phyloP scores from a whole-genome alignment of 2,797 vertebrate genomes.

The Pseudomugil gertrudae region DNA sequence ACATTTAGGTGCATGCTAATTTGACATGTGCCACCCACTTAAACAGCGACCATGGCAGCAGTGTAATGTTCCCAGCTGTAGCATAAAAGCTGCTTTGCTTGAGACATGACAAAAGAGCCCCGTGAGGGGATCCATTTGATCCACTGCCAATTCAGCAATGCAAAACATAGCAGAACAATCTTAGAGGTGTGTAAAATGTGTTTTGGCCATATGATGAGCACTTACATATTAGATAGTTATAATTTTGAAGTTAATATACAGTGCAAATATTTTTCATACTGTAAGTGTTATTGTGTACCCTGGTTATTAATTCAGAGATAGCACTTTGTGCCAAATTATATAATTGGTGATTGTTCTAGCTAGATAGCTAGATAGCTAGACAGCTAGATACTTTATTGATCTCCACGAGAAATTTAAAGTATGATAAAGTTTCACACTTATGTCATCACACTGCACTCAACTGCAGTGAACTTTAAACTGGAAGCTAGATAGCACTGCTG shows the following conservation, averaged over 20 bases:
- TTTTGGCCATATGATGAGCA: not conserved
- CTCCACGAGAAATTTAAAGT: too few relatives aligned
- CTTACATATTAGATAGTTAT: not conserved
- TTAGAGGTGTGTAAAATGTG: not conserved
- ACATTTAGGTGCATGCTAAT: slow-evolving; percentile 1
- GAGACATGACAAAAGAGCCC: not conserved
- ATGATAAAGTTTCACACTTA: not conserved
- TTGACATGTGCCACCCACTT: not conserved
- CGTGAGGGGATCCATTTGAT: not conserved
- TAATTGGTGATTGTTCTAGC: not conserved
- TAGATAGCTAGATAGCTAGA: too few relatives aligned
- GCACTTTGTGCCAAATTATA: not conserved
- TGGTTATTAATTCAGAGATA: not conserved
- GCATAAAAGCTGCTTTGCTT: not conserved
- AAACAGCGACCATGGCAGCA: not conserved
- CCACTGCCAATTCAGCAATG: not conserved
- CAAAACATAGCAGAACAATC: not conserved
- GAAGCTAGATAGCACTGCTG: not conserved
- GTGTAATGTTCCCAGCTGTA: not conserved
- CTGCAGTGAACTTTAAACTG: not conserved
- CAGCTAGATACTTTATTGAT: too few relatives aligned
- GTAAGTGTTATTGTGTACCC: slow-evolving; percentile 6
- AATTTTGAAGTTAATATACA: not conserved
- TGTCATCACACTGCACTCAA: not conserved
- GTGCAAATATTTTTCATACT: not conserved